phyloP scores from a whole-genome alignment of 1,140 invertebrate genomes.

The Gryon sp. region DNA sequence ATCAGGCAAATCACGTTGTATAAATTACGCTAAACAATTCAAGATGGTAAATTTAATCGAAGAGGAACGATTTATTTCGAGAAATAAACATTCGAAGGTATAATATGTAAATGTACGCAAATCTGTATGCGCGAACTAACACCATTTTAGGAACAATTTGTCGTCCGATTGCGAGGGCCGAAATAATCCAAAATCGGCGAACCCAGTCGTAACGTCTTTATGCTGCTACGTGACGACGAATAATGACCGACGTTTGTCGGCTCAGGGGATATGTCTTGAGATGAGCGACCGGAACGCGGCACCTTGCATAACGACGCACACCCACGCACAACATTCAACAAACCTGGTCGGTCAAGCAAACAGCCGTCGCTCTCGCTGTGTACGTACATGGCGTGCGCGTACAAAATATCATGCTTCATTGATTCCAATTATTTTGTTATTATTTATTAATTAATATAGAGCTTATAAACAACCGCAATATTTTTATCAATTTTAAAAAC shows the following conservation, averaged over 20 bases:
- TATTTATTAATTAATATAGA: too few species aligned
- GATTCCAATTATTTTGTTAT: too few species aligned
- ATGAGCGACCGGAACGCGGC: constrained; percentile 37
- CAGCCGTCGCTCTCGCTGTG: constrained; percentile 12
- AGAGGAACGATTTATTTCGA: constrained; percentile 18
- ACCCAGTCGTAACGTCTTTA: constrained; percentile 24
- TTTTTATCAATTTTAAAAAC: too few species aligned
- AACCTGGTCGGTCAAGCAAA: constrained; percentile 24
- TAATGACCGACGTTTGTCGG: constrained; percentile 17
- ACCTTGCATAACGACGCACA: constrained; percentile 43
- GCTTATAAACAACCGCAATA: too few species aligned
- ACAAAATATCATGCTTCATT: too few species aligned
- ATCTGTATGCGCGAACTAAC: constrained; percentile 31
- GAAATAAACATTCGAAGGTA: constrained; percentile 27
- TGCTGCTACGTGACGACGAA: constrained; percentile 24
- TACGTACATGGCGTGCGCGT: constrained; percentile 14
- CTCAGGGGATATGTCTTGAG: constrained; percentile 27
- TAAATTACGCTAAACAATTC: constrained; percentile 19
- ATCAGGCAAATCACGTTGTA: constrained; percentile 2
- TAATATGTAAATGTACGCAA: constrained; percentile 54
- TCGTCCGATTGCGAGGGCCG: not conserved
- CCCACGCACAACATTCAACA: constrained; percentile 29
- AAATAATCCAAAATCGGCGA: constrained; percentile 32
- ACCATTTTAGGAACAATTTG: constrained; percentile 42
- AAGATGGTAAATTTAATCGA: too few species aligned